Evolutionary conservation across 2,888 invertebrate species (phyloP), one percentile per base, ranked within the genome.

Genomic region (Timandra comae): DNA sequence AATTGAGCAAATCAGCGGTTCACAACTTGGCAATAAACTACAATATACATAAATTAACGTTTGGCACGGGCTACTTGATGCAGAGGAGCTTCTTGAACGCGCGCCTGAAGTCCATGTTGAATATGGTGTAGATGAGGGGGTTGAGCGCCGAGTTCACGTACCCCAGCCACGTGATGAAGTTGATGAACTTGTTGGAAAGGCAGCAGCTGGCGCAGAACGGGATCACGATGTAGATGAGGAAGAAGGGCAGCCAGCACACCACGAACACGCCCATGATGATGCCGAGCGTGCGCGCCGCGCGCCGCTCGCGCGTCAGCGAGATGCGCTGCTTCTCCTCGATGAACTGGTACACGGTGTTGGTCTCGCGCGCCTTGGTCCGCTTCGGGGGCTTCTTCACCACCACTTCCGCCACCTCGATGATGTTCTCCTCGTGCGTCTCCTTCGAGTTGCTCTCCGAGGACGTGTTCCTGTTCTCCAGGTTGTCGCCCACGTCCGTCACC

Each of bases 231-330:
- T 98, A 98, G 91, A 97, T 94, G 21, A 97, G 90, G 76, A 98
- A 99, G 85, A 99, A 99, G 3, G 99, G 99, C 40, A 98, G 87
- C 99, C 98, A 99, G 74, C 98, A 98, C 6, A 98, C 91, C 28
- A 98, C 96, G 70, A 99, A 99, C 0, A 97, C 97, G 3, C 98
- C 98, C 93, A 98, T 98, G 37, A 99, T 98, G 35, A 99, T 97
- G 11, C 97, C 98, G 2, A 99, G 88, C 0, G 98, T 98, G 31
- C 98, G 88, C 0, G 98, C 98, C 0, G 98, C 98, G 23, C 97
- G 89, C 33, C 98, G 88, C 68, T 99, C 99, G 62, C 98, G 93
- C 1, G 97, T 96, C 41, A 98, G 75, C 0, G 97, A 98, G 53
- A 98, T 95, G 46, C 93, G 88, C 69, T 95, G 95, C 48, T 94